Evolutionary conservation across 92 coral and sea anemone species (phyloP).

Genomic region (Palythoa grandiflora): DNA sequence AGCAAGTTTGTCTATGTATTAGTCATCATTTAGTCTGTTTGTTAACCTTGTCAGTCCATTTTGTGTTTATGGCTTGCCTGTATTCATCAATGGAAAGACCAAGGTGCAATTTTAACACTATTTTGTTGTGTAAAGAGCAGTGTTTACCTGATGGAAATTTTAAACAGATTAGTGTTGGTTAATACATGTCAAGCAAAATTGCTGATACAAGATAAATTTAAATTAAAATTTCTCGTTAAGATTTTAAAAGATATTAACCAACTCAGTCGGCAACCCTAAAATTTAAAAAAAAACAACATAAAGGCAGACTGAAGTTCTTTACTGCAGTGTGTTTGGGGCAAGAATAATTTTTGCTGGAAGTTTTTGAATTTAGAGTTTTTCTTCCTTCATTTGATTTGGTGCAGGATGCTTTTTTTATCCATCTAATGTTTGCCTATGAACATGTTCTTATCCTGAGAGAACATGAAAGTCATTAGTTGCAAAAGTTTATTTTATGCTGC

Average conservation of each 20-base stretch:
- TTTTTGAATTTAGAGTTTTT: not conserved
- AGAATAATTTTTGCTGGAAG: not conserved
- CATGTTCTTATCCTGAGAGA: not conserved
- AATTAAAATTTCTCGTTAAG: slow-evolving; percentile 20
- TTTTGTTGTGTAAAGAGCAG: not conserved
- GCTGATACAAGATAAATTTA: slow-evolving; percentile 20
- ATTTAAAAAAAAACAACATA: not conserved
- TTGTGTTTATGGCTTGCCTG: slow-evolving; percentile 15
- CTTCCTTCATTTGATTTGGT: not conserved
- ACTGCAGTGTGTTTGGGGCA: slow-evolving; percentile 26
- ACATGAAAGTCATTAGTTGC: not conserved
- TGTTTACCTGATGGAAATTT: not conserved
- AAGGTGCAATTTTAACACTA: not conserved
- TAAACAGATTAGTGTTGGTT: not conserved
- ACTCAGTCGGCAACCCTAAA: slow-evolving; percentile 38
- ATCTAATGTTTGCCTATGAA: not conserved
- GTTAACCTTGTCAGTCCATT: not conserved
- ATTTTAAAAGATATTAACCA: slow-evolving; percentile 48
- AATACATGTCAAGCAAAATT: slow-evolving; percentile 17
- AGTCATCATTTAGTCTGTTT: not conserved
- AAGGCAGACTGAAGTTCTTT: slow-evolving; percentile 13
- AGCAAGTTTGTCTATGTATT: slow-evolving; percentile 26
- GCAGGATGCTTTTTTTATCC: not conserved
- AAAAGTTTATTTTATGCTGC: not conserved
- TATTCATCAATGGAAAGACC: not conserved